phyloP scores from a whole-genome alignment of 2,888 invertebrate genomes.

The Metellina segmentata region DNA sequence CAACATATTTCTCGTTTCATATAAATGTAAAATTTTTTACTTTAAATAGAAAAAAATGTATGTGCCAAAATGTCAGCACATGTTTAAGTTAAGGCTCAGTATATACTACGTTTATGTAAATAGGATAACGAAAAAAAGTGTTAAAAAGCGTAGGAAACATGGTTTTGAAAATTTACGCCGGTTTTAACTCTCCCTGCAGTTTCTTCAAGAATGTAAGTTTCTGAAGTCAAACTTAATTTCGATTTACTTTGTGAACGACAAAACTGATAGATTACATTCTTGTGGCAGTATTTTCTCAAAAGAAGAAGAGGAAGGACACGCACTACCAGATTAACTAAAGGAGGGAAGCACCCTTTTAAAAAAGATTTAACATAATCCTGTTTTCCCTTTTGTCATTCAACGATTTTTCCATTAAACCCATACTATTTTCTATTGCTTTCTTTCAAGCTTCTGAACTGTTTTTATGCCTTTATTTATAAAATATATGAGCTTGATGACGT shows the following conservation, averaged over 20 bases:
- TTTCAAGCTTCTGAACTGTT: neutral
- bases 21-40: too few relatives aligned
- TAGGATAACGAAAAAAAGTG: neutral
- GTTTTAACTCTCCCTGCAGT: neutral
- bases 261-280: conserved; percentile 24
- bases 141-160: neutral
- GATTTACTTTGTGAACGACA: conserved; percentile 28
- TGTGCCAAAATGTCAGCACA: neutral
- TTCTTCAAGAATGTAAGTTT: conserved; percentile 1
- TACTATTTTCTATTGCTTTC: conserved; percentile 34
- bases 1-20: too few relatives aligned
- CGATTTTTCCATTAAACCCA: conserved; percentile 47
- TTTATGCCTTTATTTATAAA: conserved; percentile 9
- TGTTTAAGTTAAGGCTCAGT: neutral
- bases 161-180: neutral
- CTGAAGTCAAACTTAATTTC: conserved; percentile 31
- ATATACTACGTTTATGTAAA: neutral
- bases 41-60: neutral
- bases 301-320: neutral
- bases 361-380: conserved; percentile 54
- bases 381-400: conserved; percentile 58
- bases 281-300: conserved; percentile 14
- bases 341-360: conserved; percentile 14
- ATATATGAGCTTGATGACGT: conserved; percentile 2
- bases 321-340: conserved; percentile 38